phyloP scores from a whole-genome alignment of 2,113 vertebrate genomes.

The Acanthochromis polyacanthus region DNA sequence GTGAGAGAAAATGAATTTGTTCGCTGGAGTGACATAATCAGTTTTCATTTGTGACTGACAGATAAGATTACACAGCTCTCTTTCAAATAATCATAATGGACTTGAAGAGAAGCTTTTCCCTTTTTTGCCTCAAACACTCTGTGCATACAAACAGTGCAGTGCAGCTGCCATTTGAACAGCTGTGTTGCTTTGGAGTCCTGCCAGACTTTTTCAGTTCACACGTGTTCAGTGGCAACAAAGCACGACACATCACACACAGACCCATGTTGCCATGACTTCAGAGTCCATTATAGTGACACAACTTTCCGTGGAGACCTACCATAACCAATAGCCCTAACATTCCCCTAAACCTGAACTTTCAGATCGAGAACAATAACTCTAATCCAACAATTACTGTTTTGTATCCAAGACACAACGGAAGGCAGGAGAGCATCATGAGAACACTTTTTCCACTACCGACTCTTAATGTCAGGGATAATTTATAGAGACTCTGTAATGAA shows the following conservation, averaged over 20 bases:
- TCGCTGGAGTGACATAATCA: background rate
- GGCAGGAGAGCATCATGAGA: no score
- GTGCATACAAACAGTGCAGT: conserved; percentile 5
- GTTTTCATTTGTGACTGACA: background rate
- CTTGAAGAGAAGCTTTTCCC: background rate
- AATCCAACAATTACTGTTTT: no score
- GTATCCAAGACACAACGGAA: no score
- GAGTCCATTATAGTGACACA: no score
- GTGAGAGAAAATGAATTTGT: background rate
- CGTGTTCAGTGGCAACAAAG: conserved; percentile 14
- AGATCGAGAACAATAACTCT: no score
- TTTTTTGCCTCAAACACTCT: background rate
- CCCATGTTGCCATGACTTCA: no score
- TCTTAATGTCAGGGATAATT: no score
- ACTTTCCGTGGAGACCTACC: no score
- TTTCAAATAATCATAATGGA: background rate
- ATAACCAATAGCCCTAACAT: no score
- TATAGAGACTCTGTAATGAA: no score
- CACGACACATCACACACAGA: background rate
- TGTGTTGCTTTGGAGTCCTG: conserved; percentile 50
- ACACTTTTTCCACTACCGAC: no score
- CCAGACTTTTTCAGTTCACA: conserved; percentile 38
- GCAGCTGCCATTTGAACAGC: conserved; percentile 63
- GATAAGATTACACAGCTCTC: background rate
- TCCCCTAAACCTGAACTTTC: no score